These are phyloP conservation scores for Sminthurinus aureus DNA, from an alignment of 2,888 invertebrate genomes.

Conservation along the genomic window DNA sequence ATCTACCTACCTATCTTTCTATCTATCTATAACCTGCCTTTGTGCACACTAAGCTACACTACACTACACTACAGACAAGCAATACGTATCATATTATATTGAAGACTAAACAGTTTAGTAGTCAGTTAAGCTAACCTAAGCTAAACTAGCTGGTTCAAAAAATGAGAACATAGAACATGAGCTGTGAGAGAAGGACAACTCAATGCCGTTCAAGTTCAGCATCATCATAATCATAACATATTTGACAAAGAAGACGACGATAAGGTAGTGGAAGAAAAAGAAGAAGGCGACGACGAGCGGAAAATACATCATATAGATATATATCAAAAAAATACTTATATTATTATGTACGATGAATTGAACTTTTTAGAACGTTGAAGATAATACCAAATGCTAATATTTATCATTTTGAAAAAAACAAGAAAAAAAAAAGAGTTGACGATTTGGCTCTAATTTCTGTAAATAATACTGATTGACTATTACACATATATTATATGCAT, in stretches of 20 bases:
- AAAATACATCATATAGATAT: background rate
- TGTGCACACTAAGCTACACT: background rate
- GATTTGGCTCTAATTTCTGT: background rate
- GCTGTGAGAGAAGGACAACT: background rate
- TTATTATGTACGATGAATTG: no score
- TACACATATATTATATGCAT: no score
- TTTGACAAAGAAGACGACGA: background rate
- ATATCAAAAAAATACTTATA: background rate
- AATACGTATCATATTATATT: background rate
- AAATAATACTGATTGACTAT: background rate
- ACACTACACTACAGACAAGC: background rate
- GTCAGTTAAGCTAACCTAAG: no score
- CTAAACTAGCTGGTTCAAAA: background rate
- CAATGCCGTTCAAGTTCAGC: constrained; percentile 1
- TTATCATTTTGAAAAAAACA: background rate
- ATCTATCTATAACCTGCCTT: background rate
- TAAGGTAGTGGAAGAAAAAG: background rate
- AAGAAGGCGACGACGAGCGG: background rate
- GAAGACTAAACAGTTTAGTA: background rate
- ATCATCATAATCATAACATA: background rate
- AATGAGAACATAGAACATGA: background rate
- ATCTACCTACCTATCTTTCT: no score
- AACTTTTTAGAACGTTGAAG: background rate
- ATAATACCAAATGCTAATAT: background rate
- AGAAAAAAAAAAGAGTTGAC: background rate